Conservation (phyloP, 1,140 invertebrate species). For the Aphelinus certus region DNA sequence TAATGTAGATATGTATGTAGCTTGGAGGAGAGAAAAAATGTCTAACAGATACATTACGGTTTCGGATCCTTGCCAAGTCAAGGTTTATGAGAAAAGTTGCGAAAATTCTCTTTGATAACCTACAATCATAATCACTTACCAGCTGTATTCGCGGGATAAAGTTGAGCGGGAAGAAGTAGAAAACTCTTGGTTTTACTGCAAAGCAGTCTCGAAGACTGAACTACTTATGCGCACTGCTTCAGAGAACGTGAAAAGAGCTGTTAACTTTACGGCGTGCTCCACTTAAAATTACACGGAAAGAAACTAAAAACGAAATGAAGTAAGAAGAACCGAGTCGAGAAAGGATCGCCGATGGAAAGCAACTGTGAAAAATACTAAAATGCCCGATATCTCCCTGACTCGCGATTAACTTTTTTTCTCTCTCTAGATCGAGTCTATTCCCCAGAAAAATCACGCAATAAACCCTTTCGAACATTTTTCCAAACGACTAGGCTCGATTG, state of each 20-base stretch:
- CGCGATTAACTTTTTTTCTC: no score
- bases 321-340: neutral
- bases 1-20: no score
- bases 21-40: no score
- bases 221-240: conserved; percentile 11
- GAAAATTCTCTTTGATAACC: neutral
- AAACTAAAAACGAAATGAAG: neutral
- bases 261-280: conserved; percentile 43
- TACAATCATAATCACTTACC: neutral
- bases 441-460: no score
- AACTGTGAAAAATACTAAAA: no score
- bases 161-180: conserved; percentile 1
- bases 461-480: no score
- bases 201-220: conserved; percentile 6
- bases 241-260: conserved; percentile 44
- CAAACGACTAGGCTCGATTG: no score
- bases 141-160: neutral
- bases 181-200: neutral
- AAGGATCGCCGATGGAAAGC: no score
- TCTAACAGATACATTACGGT: no score
- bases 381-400: no score
- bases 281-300: conserved; percentile 16
- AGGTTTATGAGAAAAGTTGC: neutral
- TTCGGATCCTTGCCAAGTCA: no score
- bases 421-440: no score